These are phyloP conservation scores for Phalacrocorax carbo DNA, from an alignment of 2,113 vertebrate genomes.

Conservation along the genomic window DNA sequence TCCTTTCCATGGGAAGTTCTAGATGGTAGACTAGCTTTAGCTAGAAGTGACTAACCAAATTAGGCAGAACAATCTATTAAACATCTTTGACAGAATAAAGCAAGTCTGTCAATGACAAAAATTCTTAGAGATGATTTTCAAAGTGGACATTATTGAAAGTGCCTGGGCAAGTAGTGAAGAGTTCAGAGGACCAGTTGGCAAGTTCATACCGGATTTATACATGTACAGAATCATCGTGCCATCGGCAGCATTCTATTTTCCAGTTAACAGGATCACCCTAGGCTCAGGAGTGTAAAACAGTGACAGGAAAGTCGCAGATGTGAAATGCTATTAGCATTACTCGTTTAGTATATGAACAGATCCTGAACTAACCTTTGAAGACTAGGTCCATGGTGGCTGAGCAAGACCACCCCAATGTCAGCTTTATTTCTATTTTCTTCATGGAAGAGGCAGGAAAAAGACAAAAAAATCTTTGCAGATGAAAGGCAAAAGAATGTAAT, in stretches of 20 bases:
- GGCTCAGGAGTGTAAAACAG: background rate
- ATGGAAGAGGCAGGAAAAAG: background rate
- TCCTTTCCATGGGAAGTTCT: background rate
- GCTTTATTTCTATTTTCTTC: background rate
- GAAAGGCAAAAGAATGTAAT: background rate
- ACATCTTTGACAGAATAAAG: background rate
- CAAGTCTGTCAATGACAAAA: background rate
- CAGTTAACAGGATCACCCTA: background rate
- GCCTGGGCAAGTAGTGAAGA: background rate
- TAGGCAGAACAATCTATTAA: background rate
- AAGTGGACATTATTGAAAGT: background rate
- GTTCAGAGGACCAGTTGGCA: background rate
- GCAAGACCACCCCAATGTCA: background rate
- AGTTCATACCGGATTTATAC: background rate
- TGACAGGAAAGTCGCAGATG: background rate
- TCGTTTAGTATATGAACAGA: background rate
- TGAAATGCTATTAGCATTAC: background rate
- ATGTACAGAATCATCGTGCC: background rate
- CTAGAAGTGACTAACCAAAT: background rate
- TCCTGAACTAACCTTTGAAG: background rate
- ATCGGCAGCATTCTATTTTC: background rate
- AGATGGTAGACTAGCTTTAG: background rate
- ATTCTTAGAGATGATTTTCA: background rate
- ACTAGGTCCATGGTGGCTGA: background rate
- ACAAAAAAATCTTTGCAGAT: background rate